These are phyloP conservation scores for Ondatra zibethicus DNA, from an alignment of 2,113 vertebrate species.

Conservation along the genomic window DNA sequence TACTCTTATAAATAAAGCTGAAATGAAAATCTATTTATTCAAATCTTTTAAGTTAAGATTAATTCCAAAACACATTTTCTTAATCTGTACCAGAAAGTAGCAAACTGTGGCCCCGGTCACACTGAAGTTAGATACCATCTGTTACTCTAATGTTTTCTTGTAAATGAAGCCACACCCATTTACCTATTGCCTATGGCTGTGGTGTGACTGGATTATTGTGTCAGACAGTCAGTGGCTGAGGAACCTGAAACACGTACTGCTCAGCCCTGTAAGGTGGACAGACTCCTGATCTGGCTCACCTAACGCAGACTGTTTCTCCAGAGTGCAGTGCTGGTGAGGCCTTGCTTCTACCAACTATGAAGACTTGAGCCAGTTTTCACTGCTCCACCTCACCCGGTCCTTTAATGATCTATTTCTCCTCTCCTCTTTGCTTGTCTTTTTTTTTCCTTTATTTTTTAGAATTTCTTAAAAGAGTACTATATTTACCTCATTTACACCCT, in stretches of 20 bases:
- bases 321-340: background rate
- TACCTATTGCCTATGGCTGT: too few relatives aligned
- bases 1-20: constrained; percentile 1
- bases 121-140: background rate
- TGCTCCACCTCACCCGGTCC: background rate
- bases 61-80: constrained; percentile 31
- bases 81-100: background rate
- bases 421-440: background rate
- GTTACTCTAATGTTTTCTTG: background rate
- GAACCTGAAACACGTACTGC: background rate
- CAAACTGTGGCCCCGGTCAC: background rate
- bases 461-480: background rate
- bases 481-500: background rate
- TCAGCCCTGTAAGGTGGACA: background rate
- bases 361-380: background rate
- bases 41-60: background rate
- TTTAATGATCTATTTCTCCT: background rate
- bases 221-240: background rate
- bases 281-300: background rate
- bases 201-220: background rate
- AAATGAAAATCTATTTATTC: background rate
- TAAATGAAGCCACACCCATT: background rate
- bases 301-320: background rate
- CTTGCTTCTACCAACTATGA: background rate
- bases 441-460: background rate